phyloP scores from a whole-genome alignment of 2,888 invertebrate genomes.

The Nemotelus nigrinus region DNA sequence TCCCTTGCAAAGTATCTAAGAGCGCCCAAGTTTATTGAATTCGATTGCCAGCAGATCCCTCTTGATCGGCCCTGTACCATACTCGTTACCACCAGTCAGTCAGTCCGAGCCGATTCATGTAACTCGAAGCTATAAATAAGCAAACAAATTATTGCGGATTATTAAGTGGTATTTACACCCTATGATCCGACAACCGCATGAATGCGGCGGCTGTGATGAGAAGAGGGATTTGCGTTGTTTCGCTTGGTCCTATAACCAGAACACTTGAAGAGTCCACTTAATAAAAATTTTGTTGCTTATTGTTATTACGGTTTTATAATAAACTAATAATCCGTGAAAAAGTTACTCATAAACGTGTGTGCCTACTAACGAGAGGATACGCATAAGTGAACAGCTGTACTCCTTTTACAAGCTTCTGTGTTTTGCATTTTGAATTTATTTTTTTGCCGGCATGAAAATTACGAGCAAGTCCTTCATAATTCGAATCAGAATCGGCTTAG shows the following conservation, averaged over 20 bases:
- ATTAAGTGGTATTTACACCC: constrained; percentile 37
- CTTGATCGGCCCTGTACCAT: neutral
- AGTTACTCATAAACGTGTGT: neutral
- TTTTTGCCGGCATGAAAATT: no score
- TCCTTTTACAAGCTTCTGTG: no score
- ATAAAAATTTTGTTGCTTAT: constrained; percentile 4
- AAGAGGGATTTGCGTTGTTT: neutral
- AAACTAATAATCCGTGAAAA: constrained; percentile 35
- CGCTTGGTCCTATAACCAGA: neutral
- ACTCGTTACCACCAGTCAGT: no score
- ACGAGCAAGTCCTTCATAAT: no score
- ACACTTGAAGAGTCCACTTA: neutral
- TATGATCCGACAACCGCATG: neutral
- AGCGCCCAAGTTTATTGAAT: no score
- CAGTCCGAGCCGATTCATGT: neutral
- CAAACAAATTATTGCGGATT: constrained; percentile 36
- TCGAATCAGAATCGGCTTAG: no score
- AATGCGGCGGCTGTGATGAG: neutral
- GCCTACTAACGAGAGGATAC: no score
- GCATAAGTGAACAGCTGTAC: no score
- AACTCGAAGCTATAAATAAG: constrained; percentile 17
- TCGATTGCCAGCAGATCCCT: neutral
- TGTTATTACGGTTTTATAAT: constrained; percentile 24
- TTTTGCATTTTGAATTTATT: no score
- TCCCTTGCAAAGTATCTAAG: neutral